Percentiles rank a stretch among this genome's conserved stretches.
Conservation (phyloP, 1,140 invertebrate genomes). For the Zaprionus lachaisei region DNA sequence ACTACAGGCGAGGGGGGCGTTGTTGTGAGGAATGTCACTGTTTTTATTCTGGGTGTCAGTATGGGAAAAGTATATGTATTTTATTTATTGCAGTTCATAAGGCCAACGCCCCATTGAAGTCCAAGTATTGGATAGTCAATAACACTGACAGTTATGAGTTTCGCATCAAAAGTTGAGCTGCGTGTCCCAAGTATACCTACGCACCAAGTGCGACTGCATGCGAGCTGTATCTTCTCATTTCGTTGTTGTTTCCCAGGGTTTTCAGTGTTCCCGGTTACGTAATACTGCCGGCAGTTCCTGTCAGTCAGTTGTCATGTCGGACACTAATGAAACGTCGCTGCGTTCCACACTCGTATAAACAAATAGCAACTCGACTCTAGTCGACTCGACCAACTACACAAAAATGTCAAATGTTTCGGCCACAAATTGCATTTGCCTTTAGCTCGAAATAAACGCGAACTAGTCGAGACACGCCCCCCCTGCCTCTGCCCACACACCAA, state of each 20-base stretch:
- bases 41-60: background rate
- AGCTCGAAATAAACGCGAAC: slow-evolving; percentile 14
- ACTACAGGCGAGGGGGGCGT: background rate
- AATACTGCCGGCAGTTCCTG: slow-evolving; percentile 6
- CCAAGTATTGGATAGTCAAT: slow-evolving; percentile 2
- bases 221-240: background rate
- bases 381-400: slow-evolving; percentile 9
- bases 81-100: background rate
- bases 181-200: background rate
- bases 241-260: background rate
- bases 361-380: slow-evolving; percentile 2
- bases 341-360: slow-evolving; percentile 9
- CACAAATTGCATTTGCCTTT: slow-evolving; percentile 39
- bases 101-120: background rate
- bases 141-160: slow-evolving; percentile 12
- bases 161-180: background rate
- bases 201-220: background rate
- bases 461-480: background rate
- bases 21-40: background rate
- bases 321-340: slow-evolving; percentile 30
- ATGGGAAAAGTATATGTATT: background rate
- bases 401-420: slow-evolving; percentile 14
- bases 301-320: slow-evolving; percentile 20
- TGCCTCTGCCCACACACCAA: no score
- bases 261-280: background rate